Base-by-base conservation (phyloP, 1,140 invertebrate species). In the Polypedilum pembai region DNA sequence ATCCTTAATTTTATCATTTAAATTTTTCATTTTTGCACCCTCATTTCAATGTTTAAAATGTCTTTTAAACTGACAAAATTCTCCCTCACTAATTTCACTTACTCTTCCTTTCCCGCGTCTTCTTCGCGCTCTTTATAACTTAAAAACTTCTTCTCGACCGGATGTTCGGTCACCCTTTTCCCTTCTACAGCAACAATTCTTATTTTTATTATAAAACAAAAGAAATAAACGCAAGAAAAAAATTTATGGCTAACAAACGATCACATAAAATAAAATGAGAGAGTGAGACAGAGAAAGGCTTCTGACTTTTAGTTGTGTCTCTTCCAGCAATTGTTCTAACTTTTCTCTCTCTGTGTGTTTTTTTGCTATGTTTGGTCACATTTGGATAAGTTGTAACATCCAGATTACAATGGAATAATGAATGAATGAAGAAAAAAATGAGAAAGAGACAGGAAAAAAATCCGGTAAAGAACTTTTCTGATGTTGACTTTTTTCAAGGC, bases 381-480 rank as follows among this genome's bases (percentile, higher is more conserved):
- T 12, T 56, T 56, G 45, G 45, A 56, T 56, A 56, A 56, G 12
- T 56, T 56, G 45, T 56, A 56, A 56, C 45, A 56, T 56, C 45
- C 45, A 56, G 45, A 56, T 56, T 56, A 56, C 45, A 56, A 56
- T 56, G 15, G 45, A 56, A 45, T n/a, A n/a, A n/a, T n/a, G n/a
- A n/a, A 33, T 33, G 45, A 56, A 56, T 33, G 24, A 33, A 33
- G 24, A 33, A 33, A 33, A 33, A 3, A 33, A n/a, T n/a, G n/a
- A n/a, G n/a, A 33, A 33, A 33, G 24, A 33, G n/a, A n/a, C n/a
- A 33, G 45, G 12, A 56, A 56, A 12, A 45, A 45, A 56, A 12
- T 56, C 45, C 45, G 45, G 45, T 56, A 56, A 56, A 56, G 45
- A 56, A 56, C 45, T 56, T 56, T 56, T 56, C 15, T 56, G 24